Evolutionary conservation across 2,888 invertebrate genomes (phyloP).

Genomic region (Eustalomyia histrio): DNA sequence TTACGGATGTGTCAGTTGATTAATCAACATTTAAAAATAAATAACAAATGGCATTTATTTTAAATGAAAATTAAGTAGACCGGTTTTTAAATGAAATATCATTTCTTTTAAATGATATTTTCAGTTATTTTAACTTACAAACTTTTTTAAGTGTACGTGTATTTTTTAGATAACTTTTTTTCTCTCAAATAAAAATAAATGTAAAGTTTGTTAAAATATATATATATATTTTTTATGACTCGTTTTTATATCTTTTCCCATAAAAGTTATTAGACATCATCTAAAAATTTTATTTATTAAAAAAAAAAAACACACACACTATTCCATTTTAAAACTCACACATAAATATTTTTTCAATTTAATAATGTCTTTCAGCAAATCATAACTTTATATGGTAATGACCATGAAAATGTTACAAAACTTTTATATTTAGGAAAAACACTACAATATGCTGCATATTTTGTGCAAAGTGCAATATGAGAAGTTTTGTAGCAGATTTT

Average conservation of each 20-base stretch:
- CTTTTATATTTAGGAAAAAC: constrained; percentile 16
- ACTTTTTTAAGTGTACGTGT: too few species aligned
- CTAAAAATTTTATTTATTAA: not conserved
- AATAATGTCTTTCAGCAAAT: constrained; percentile 39
- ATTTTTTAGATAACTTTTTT: not conserved
- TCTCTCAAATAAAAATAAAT: not conserved
- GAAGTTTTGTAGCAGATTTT: constrained; percentile 13
- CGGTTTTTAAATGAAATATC: too few species aligned
- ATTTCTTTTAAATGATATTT: too few species aligned
- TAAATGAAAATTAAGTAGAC: too few species aligned
- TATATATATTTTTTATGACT: not conserved
- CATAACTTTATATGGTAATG: constrained; percentile 53
- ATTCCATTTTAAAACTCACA: not conserved
- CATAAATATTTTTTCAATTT: constrained; percentile 14
- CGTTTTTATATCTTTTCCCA: not conserved
- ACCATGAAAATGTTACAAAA: constrained; percentile 59
- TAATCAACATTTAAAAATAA: too few species aligned
- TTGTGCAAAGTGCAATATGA: constrained; percentile 24
- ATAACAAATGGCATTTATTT: too few species aligned
- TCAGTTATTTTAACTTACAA: too few species aligned
- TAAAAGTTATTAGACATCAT: not conserved
- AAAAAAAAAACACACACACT: not conserved
- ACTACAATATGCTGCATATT: constrained; percentile 6
- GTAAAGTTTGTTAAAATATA: constrained; percentile 4
- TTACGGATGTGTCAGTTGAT: too few species aligned